Conservation (phyloP, 1,140 invertebrate genomes). For the Zaprionus taronus region DNA sequence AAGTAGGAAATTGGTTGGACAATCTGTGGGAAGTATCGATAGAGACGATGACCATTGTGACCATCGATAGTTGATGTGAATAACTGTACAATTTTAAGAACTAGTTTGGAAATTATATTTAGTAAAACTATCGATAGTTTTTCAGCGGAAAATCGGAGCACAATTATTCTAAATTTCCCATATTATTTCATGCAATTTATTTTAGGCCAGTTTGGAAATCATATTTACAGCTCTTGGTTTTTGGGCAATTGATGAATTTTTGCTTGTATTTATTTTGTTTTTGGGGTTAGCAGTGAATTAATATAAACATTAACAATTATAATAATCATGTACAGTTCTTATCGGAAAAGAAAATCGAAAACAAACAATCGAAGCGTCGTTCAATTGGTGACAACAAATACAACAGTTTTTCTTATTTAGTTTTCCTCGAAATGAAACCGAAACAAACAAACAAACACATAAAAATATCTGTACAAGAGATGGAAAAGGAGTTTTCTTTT, state of each 20-base stretch:
- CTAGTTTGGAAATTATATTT: background rate
- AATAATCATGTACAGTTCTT: constrained; percentile 71
- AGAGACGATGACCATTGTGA: background rate
- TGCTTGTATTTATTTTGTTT: constrained; percentile 11
- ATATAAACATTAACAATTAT: constrained; percentile 80
- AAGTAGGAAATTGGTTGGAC: background rate
- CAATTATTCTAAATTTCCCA: constrained; percentile 43
- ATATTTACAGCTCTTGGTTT: constrained; percentile 42
- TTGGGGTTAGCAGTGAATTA: constrained; percentile 76
- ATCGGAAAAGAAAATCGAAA: constrained; percentile 52
- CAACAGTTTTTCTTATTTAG: constrained; percentile 36
- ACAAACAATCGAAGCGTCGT: constrained; percentile 65
- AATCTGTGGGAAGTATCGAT: background rate
- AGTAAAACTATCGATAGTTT: background rate
- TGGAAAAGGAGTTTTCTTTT: constrained; percentile 59
- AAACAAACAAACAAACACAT: constrained; percentile 74
- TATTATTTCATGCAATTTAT: constrained; percentile 51
- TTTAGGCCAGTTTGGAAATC: constrained; percentile 57
- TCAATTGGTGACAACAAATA: constrained; percentile 78
- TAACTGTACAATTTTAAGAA: background rate
- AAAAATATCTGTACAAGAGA: constrained; percentile 79
- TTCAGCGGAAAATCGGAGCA: constrained; percentile 16
- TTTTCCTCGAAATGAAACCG: constrained; percentile 57
- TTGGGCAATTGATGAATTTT: constrained; percentile 51
- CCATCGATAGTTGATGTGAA: background rate